Conservation (phyloP, 2,888 invertebrate species). For the Romanomermis culicivorax region DNA sequence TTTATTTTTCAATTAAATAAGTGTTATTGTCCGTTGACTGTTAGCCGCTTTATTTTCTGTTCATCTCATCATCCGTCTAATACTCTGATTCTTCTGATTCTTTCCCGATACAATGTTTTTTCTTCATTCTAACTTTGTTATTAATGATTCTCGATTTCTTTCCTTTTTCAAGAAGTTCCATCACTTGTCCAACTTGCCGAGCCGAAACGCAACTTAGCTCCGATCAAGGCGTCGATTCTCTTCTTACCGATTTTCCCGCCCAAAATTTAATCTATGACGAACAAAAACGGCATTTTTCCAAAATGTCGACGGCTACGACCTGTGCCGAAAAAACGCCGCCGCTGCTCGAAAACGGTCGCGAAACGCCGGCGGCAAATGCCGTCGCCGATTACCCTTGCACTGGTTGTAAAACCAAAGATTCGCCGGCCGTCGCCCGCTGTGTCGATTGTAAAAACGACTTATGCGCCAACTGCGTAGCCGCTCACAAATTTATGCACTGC, state of each 20-base stretch:
- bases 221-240: slow-evolving; percentile 41
- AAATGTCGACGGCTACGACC: not conserved
- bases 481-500: slow-evolving; percentile 96
- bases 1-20: no score
- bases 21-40: no score
- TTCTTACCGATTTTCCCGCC: slow-evolving; percentile 45
- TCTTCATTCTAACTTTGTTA: no score
- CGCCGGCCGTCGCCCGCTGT: slow-evolving; percentile 81
- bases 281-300: not conserved
- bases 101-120: no score
- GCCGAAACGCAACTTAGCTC: slow-evolving; percentile 30
- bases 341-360: not conserved
- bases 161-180: slow-evolving; percentile 37
- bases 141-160: no score
- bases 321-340: not conserved
- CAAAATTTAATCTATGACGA: slow-evolving; percentile 33
- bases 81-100: no score
- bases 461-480: slow-evolving; percentile 91
- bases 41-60: no score
- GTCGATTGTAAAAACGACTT: slow-evolving; percentile 87
- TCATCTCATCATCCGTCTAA: no score
- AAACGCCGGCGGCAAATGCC: not conserved
- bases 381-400: slow-evolving; percentile 42
- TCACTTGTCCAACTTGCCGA: slow-evolving; percentile 49
- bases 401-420: slow-evolving; percentile 82